These are phyloP conservation scores for Carassius auratus DNA, from an alignment of 2,113 vertebrate species.

Conservation along the genomic window DNA sequence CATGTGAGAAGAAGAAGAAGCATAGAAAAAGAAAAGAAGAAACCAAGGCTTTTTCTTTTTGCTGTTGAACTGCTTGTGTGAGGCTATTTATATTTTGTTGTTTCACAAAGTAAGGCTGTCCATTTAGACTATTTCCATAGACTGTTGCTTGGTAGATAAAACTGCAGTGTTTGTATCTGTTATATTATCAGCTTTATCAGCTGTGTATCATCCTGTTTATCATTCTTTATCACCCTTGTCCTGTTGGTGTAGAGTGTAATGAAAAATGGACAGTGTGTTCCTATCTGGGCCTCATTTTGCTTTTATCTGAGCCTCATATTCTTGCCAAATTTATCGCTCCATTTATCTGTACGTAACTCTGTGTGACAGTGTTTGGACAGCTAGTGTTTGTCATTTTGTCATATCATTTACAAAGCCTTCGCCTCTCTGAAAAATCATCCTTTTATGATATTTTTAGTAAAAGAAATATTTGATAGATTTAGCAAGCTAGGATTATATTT, in stretches of 20 bases:
- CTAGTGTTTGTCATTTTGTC: not conserved
- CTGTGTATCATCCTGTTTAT: not conserved
- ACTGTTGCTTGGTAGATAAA: not conserved
- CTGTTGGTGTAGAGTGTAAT: not conserved
- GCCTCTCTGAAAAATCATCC: not conserved
- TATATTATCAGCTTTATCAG: not conserved
- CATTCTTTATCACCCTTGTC: not conserved
- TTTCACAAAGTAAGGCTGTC: not conserved
- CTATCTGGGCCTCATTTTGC: not conserved
- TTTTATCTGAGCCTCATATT: constrained; percentile 5
- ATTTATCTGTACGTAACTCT: not conserved
- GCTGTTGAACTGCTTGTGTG: not conserved
- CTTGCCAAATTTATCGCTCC: not conserved
- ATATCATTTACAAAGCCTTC: not conserved
- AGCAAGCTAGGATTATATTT: not conserved
- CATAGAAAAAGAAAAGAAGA: not conserved
- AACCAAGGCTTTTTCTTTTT: not conserved
- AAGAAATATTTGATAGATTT: constrained; percentile 11
- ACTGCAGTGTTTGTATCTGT: not conserved
- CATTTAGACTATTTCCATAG: not conserved
- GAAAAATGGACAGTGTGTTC: not conserved
- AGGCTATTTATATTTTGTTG: not conserved
- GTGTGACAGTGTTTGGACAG: not conserved
- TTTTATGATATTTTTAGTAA: not conserved
- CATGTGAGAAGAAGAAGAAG: not conserved